Evolutionary conservation across 2,113 vertebrate genomes (phyloP), one percentile per base, ranked within the genome.

Genomic region (Chitala chitala): DNA sequence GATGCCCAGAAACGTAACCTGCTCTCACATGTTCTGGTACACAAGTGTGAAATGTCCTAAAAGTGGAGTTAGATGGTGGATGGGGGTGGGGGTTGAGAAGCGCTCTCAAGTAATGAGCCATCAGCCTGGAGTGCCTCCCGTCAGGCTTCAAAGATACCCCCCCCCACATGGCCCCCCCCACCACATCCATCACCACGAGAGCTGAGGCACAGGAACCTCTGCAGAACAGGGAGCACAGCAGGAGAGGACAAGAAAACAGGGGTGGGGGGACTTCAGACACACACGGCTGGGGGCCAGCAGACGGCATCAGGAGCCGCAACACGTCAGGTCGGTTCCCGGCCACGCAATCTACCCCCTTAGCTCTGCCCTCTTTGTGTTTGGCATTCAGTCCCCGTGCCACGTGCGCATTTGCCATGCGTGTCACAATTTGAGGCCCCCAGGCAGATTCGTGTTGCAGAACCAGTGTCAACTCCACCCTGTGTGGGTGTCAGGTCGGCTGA

Each of bases 191-290:
- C 17, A 5, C 68, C 31, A 17, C 29, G 7, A 31, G 26, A 15
- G 13, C 65, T 24, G 31, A 10, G 22, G 40, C 26, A 12, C 26
- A n/a, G 66, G 66, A 7, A 29, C 15, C 48, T n/a, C 17, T 31
- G 22, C 17, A 13, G 20, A 53, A 71, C 50, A 50, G 50, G 31
- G 24, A 33, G 69, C 69, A 54, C 70, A 72, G 53, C 70, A 29
- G 53, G 53, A 24, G 53, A n/a, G 33, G 24, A 38, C 29, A 26
- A n/a, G 58, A 7, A 33, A 17, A 6, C 17, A 5, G 5, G 29
- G 58, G 22, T 20, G 58, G 58, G 58, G 24, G 29, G 58, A 29
- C 58, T 38, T 33, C 31, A 7, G 31, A 36, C 58, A 26, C 29
- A 59, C 26, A 15, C 42, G 5, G 64, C 56, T 2, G 2, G n/a